Evolutionary conservation across 2,797 vertebrate genomes (phyloP).

Genomic region (Lateolabrax maculatus): DNA sequence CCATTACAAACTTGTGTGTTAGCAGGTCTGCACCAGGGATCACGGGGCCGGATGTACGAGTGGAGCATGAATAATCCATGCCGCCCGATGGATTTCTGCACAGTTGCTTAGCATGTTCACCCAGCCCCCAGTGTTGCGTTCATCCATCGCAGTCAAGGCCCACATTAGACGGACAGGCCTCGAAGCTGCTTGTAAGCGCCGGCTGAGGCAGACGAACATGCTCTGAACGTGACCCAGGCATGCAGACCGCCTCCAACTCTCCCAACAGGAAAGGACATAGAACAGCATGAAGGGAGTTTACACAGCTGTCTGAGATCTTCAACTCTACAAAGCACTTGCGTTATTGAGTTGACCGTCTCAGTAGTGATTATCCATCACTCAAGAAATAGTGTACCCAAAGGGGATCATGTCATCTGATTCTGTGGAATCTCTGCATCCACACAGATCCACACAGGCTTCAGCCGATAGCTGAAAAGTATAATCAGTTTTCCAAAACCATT

Average conservation of each 20-base stretch:
- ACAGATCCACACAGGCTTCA: background rate
- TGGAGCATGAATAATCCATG: conserved; percentile 66
- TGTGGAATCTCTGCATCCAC: background rate
- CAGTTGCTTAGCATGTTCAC: conserved; percentile 33
- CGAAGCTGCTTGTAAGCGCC: conserved; percentile 26
- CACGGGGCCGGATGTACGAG: conserved; percentile 27
- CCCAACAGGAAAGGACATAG: conserved; percentile 3
- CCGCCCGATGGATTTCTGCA: conserved; percentile 40
- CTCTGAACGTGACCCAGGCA: conserved; percentile 21
- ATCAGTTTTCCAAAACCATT: no score
- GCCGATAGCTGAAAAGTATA: background rate
- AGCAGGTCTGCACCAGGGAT: conserved; percentile 13
- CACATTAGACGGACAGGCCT: conserved; percentile 43
- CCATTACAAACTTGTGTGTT: conserved; percentile 10
- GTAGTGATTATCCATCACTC: conserved; percentile 1
- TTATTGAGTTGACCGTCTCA: background rate
- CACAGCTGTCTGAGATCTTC: conserved; percentile 21
- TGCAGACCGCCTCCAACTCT: conserved; percentile 15
- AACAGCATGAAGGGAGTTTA: conserved; percentile 25
- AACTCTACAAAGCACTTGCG: conserved; percentile 7
- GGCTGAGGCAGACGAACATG: conserved; percentile 45
- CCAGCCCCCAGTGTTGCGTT: conserved; percentile 47
- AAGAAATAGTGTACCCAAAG: background rate
- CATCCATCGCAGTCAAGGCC: conserved; percentile 27
- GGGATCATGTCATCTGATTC: conserved; percentile 7